Conservation (phyloP, 92 coral and sea anemone species). For the Epizoanthus ramosus region DNA sequence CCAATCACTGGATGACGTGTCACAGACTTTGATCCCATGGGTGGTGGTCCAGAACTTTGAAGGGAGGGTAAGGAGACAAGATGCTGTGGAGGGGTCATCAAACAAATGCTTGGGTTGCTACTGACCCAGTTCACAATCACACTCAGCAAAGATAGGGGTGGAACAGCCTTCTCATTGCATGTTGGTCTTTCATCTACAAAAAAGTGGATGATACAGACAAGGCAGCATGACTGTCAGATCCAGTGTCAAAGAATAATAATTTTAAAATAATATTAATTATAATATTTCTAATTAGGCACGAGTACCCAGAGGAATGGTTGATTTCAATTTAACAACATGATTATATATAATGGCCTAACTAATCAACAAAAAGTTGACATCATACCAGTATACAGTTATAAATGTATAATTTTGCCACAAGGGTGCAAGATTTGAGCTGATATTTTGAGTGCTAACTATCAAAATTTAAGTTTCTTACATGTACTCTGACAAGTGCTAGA, state of each 20-base stretch:
- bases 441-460: too few relatives aligned
- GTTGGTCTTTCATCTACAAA: slow-evolving; percentile 41
- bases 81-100: slow-evolving; percentile 68
- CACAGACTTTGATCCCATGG: slow-evolving; percentile 43
- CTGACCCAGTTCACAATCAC: slow-evolving; percentile 92
- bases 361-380: too few relatives aligned
- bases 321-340: too few relatives aligned
- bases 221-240: not conserved
- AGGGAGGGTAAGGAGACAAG: slow-evolving; percentile 73
- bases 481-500: too few relatives aligned
- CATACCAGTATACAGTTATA: too few relatives aligned
- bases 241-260: not conserved
- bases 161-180: slow-evolving; percentile 29
- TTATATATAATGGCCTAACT: too few relatives aligned
- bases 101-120: slow-evolving; percentile 76
- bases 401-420: too few relatives aligned
- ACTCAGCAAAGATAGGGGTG: slow-evolving; percentile 74
- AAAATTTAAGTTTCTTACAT: too few relatives aligned
- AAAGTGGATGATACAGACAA: not conserved
- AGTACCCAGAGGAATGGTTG: too few relatives aligned
- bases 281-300: too few relatives aligned
- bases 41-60: slow-evolving; percentile 64
- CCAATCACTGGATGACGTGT: slow-evolving; percentile 65
- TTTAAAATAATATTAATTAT: too few relatives aligned
- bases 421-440: too few relatives aligned